Evolutionary conservation across 2,797 vertebrate genomes (phyloP).

Genomic region (Rhodeus uyekii): DNA sequence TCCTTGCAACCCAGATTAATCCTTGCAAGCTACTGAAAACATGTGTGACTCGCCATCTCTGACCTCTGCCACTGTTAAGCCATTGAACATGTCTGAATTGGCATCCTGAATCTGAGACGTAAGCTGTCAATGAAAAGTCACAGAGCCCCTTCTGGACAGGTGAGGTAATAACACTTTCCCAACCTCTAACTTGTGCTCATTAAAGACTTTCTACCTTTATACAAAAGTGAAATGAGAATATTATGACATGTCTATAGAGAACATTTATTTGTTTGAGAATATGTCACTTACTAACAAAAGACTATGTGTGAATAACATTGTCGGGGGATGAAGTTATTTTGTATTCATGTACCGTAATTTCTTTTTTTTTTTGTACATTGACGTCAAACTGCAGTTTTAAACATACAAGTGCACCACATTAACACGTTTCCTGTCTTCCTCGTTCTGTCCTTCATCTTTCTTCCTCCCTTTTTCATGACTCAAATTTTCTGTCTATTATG

Average conservation of each 20-base stretch:
- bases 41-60: background rate
- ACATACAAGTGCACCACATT: constrained; percentile 64
- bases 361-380: constrained; percentile 55
- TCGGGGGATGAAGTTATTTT: constrained; percentile 62
- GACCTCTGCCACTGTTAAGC: constrained; percentile 11
- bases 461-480: constrained; percentile 59
- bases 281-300: constrained; percentile 59
- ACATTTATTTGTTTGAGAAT: constrained; percentile 70
- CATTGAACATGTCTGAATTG: constrained; percentile 2
- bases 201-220: constrained; percentile 67
- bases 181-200: background rate
- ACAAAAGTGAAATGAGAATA: constrained; percentile 70
- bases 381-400: constrained; percentile 67
- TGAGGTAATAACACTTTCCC: background rate
- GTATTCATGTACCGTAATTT: constrained; percentile 62
- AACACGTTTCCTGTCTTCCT: constrained; percentile 43
- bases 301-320: constrained; percentile 53
- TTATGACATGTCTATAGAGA: constrained; percentile 66
- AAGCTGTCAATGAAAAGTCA: background rate
- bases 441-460: background rate
- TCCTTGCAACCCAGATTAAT: background rate
- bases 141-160: constrained; percentile 12
- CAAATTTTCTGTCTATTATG: constrained; percentile 76
- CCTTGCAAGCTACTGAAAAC: background rate
- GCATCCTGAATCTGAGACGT: background rate